Conservation (phyloP, 2,888 invertebrate species). For the Dicycla oo region DNA sequence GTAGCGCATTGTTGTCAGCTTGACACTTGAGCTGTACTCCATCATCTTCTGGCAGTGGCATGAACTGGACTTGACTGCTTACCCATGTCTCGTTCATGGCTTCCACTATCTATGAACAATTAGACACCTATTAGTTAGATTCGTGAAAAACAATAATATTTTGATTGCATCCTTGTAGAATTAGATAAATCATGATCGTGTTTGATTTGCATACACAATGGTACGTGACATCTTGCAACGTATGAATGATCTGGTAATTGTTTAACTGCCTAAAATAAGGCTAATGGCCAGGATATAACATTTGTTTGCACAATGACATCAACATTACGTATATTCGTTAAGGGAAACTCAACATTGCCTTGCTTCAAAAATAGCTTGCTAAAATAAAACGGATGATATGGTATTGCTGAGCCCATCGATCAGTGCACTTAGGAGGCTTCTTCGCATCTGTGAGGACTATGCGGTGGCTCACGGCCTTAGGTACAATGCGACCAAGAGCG, state of each 20-base stretch:
- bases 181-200: not conserved
- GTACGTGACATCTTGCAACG: too few relatives aligned
- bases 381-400: too few relatives aligned
- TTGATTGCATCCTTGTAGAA: not conserved
- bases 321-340: not conserved
- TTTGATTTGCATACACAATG: not conserved
- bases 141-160: not conserved
- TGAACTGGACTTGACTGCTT: conserved; percentile 94
- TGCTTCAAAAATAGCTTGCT: not conserved
- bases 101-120: conserved; percentile 89
- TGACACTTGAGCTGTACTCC: conserved; percentile 95
- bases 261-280: too few relatives aligned
- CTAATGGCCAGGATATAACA: too few relatives aligned
- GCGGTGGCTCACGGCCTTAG: too few relatives aligned
- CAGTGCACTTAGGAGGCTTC: too few relatives aligned
- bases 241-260: not conserved
- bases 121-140: not conserved
- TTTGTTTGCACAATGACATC: not conserved
- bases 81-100: conserved; percentile 93
- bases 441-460: too few relatives aligned
- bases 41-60: conserved; percentile 96
- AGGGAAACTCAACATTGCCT: not conserved
- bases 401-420: too few relatives aligned
- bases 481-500: too few relatives aligned
- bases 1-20: conserved; percentile 95